These are phyloP conservation scores for Lochmaea crataegi DNA, from an alignment of 2,888 invertebrate species.

Conservation along the genomic window DNA sequence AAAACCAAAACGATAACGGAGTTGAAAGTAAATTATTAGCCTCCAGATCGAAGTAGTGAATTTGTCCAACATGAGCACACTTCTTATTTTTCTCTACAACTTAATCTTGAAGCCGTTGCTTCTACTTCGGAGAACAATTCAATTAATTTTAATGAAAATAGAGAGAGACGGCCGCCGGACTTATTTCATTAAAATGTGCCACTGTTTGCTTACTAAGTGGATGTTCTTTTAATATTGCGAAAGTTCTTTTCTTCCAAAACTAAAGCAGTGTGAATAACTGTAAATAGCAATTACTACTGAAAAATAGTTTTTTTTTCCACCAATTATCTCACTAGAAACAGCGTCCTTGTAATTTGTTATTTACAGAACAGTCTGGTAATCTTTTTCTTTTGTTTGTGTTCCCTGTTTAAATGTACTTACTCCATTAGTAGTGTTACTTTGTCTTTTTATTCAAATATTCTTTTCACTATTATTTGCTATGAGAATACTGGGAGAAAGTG, in stretches of 20 bases:
- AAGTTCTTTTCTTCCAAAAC: constrained; percentile 26
- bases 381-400: neutral
- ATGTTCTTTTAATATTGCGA: constrained; percentile 27
- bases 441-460: neutral
- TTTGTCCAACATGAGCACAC: constrained; percentile 31
- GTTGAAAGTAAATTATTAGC: constrained; percentile 27
- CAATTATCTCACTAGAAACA: constrained; percentile 1
- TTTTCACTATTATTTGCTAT: too few relatives aligned
- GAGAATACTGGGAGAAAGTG: too few relatives aligned
- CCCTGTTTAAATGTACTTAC: neutral
- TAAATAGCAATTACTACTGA: constrained; percentile 37
- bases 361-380: neutral
- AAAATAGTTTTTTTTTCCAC: too few relatives aligned
- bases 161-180: constrained; percentile 27
- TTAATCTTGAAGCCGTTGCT: constrained; percentile 31
- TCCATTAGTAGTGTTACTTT: neutral
- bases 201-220: constrained; percentile 34
- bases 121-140: constrained; percentile 29
- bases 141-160: constrained; percentile 38
- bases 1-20: neutral
- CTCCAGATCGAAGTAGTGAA: constrained; percentile 25
- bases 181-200: constrained; percentile 37
- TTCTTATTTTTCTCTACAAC: constrained; percentile 33
- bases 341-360: neutral
- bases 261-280: constrained; percentile 23